A percentile compares a stretch with the other conserved stretches of the same genome.
These are phyloP conservation scores for Anolis carolinensis DNA, from an alignment of 2,113 vertebrate genomes.

Conservation along the genomic window DNA sequence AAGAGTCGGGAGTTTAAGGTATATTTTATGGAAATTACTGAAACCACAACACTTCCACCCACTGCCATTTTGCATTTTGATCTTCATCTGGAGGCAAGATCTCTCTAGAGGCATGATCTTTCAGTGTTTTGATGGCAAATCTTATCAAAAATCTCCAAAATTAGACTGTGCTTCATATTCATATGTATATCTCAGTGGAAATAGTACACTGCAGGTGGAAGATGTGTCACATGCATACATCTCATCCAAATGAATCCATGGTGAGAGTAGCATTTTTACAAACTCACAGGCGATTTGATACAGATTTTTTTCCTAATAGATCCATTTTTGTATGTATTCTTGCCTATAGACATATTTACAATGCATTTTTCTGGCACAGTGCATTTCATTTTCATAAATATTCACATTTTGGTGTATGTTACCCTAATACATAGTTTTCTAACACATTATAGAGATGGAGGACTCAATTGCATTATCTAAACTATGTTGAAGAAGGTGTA, in stretches of 20 bases:
- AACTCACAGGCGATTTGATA: not conserved
- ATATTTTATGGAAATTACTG: too few species aligned
- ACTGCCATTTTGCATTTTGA: too few species aligned
- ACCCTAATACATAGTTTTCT: not conserved
- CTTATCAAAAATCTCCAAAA: too few species aligned
- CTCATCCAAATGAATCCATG: not conserved
- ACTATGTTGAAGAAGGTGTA: too few species aligned
- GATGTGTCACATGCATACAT: not conserved
- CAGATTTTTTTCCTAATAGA: not conserved
- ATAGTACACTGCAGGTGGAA: too few species aligned
- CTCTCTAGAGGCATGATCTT: too few species aligned
- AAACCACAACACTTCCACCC: too few species aligned
- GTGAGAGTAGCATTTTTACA: not conserved
- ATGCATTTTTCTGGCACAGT: not conserved
- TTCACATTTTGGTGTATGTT: not conserved
- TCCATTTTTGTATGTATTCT: not conserved
- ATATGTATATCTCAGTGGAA: not conserved
- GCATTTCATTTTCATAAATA: not conserved
- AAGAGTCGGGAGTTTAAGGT: too few species aligned
- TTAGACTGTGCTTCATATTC: not conserved
- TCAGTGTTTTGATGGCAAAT: too few species aligned
- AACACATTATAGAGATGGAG: not conserved
- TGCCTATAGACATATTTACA: not conserved
- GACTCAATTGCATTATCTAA: not conserved
- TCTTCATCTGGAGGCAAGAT: too few species aligned